Evolutionary conservation across 2,797 vertebrate genomes (phyloP), one percentile per base, ranked within the genome.

Genomic region (Discoglossus pictus): DNA sequence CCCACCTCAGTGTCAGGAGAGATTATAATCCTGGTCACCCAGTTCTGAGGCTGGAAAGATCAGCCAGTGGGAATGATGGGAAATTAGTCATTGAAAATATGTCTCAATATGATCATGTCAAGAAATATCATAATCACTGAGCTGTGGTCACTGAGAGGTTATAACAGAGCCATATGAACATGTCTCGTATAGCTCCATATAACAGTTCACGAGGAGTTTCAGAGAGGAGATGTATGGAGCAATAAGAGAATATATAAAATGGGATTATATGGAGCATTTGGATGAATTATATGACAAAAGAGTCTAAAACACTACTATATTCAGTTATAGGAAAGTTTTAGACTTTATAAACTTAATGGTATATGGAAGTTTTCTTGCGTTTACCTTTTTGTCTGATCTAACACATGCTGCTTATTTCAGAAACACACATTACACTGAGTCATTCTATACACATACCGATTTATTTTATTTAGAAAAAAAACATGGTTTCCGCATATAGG

Each of bases 1-100:
- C 68, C 68, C 61, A 71, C 61, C 68, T 59, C 61, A 38, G 53
- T 59, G 68, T 71, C 68, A 71, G 38, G 58, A 71, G 61, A 64
- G 53, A 71, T 71, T 71, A 71, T 4, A 44, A 46, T 71, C 50
- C 52, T 23, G 61, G 59, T 63, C 43, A 48, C 43, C 25, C 5
- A 40, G 34, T 42, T 56, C 44, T 59, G 20, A 20, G 34, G 36
- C 51, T 36, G n/a, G 24, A 42, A 62, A 40, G 12, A 27, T 18
- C 10, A 27, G 51, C 52, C 36, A 40, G 35, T 63, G 44, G 68
- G 60, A 56, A 63, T 51, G 34, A 51, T 17, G 51, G 60, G 5
- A 55, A 43, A 48, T 36, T 40, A 43, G 59, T 56, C 10, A 55
- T 42, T 58, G 7, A 11, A 53, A 43, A 39, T 54, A 54, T 47